Evolutionary conservation across 1,140 invertebrate genomes (phyloP), one percentile per base, ranked within the genome.

Genomic region (Caenorhabditis remanei): DNA sequence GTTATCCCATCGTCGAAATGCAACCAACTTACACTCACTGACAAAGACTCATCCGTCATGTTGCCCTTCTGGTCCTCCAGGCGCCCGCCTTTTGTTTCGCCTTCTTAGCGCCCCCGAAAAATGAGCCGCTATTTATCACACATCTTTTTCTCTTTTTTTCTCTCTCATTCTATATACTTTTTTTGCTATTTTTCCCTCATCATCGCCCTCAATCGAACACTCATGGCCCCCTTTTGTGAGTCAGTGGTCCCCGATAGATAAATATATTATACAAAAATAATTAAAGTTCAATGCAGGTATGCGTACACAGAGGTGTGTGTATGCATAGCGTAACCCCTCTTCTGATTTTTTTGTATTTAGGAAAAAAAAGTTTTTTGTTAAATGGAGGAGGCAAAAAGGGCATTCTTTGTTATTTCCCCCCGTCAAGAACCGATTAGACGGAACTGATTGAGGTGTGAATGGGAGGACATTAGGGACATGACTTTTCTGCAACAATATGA

Each of bases 81-180:
- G 58, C 58, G 21, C 61, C 61, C 61, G n/a, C 61, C 61, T n/a
- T 63, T 63, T 63, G 61, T 63, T 63, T 63, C 61, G 11, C 9
- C 61, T 32, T 11, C 32, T 24, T 24, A 19, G 5, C 24, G 19
- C n/a, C 13, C 13, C 50, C 16, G 50, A 19, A 53, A 79, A 79
- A 79, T 79, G 71, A 79, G 71, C 71, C 13, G 71, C 71, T 50
- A 79, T 79, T 79, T 79, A 79, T 79, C 71, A 79, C 43, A 50
- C 50, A 53, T 53, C 5, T 16, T 16, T 16, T 11, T 11, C 50
- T 53, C 16, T 53, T 14, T 11, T 53, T 11, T 3, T 53, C 16
- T 53, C 16, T 53, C 16, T 53, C 50, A 14, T 53, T 11, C 50
- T 53, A 16, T 53, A 53, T 53, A 53, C 8, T 48, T 46, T 71